Percentiles rank a stretch among this genome's conserved stretches.
Conservation (phyloP, 2,888 invertebrate species). For the Ferdinandea cuprea region DNA sequence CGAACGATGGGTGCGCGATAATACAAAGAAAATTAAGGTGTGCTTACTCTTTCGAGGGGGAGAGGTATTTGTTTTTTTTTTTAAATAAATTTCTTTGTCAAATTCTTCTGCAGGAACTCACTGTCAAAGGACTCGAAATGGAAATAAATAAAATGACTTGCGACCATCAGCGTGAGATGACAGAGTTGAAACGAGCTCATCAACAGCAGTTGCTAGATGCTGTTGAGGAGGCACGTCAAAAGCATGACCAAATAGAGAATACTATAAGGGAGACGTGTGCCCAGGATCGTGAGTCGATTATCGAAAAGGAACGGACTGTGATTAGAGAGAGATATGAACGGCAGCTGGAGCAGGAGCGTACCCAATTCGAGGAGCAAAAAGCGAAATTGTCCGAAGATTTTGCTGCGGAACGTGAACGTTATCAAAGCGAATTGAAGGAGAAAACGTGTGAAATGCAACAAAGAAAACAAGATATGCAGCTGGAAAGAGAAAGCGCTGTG, state of each 20-base stretch:
- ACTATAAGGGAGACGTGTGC: constrained; percentile 85
- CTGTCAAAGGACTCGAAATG: constrained; percentile 93
- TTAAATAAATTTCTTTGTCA: neutral
- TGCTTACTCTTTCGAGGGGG: too few species aligned
- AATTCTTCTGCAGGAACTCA: constrained; percentile 86
- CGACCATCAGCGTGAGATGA: constrained; percentile 87
- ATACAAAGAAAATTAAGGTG: constrained; percentile 93
- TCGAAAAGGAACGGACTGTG: constrained; percentile 86
- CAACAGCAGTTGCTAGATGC: constrained; percentile 88
- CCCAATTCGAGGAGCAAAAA: constrained; percentile 85
- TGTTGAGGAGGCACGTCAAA: constrained; percentile 87
- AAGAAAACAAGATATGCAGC: constrained; percentile 82
- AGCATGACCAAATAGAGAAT: constrained; percentile 86
- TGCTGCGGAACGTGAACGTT: constrained; percentile 82
- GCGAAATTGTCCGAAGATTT: constrained; percentile 84
- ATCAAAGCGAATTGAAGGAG: constrained; percentile 82
- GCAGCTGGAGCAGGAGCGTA: constrained; percentile 85
- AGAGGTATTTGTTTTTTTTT: neutral
- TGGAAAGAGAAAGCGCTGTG: constrained; percentile 83
- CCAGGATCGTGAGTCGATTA: constrained; percentile 86
- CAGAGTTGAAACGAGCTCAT: constrained; percentile 84
- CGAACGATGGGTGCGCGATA: constrained; percentile 92
- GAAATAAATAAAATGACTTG: constrained; percentile 91
- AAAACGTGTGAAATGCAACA: constrained; percentile 82
- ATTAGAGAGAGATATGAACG: constrained; percentile 85